These are phyloP conservation scores for Lutraria rhynchaena DNA, from an alignment of 1,140 invertebrate genomes.

Conservation along the genomic window DNA sequence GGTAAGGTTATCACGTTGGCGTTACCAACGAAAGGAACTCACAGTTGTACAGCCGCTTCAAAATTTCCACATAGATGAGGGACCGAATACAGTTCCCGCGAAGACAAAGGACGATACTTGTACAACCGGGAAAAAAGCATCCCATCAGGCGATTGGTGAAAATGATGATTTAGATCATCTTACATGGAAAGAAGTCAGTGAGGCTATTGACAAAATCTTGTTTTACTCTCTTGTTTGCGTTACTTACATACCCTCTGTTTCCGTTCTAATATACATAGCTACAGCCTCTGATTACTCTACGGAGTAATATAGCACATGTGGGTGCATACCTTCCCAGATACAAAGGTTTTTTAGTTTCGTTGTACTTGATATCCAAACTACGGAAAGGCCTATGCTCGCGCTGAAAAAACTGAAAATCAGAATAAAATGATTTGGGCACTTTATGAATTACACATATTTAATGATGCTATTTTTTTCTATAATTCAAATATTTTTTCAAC, in stretches of 20 bases:
- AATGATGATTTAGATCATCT: not conserved
- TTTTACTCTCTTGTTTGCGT: not conserved
- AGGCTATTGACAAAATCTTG: conserved; percentile 25
- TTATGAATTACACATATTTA: no score
- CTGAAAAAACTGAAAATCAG: no score
- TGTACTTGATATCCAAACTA: no score
- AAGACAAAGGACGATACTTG: not conserved
- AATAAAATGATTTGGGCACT: no score
- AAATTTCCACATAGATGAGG: not conserved
- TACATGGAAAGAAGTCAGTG: conserved; percentile 1
- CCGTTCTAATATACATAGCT: not conserved
- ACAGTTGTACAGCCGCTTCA: not conserved
- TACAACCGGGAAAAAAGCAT: not conserved
- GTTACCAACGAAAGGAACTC: not conserved
- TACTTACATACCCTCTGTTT: not conserved
- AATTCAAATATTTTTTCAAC: no score
- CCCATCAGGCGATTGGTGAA: not conserved
- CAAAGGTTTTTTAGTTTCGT: no score
- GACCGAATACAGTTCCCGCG: no score
- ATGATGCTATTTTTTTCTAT: no score
- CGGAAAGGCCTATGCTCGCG: no score
- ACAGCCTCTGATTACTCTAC: conserved; percentile 1
- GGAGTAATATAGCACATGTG: no score
- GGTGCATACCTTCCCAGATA: no score
- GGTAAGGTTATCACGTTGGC: not conserved